Base-by-base conservation (phyloP, 2,797 vertebrate genomes). In the Enteromius argenteus region DNA sequence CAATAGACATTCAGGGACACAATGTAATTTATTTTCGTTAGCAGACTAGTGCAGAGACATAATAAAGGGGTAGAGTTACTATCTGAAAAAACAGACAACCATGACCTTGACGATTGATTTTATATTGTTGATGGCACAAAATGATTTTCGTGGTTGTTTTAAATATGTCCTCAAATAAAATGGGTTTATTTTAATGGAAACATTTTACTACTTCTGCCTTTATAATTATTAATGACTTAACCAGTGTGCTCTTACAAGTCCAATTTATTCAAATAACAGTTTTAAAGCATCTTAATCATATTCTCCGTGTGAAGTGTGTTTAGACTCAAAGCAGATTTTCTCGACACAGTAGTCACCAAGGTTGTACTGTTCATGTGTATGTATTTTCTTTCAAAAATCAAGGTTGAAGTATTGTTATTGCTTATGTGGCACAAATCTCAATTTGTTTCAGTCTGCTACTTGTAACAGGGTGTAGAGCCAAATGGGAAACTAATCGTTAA, bases 91-190 rank as follows among this genome's bases (percentile, higher is more conserved):
- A 76, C 23, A 68, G 44, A 67, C 60, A 67, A 42, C 62, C 73
- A n/a, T 79, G 78, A 79, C 44, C 44, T 49, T 68, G 73, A 77
- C 60, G 67, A 67, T 83, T 83, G 81, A 68, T 83, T 76, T 83
- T 83, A 44, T 42, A 76, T 77, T 15, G 23, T 58, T 68, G 35
- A 68, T 76, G 46, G 62, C 72, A 42, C 17, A 8, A 68, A 83
- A 68, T 68, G 17, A 56, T 76, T 76, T 67, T 14, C 4, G 19
- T 62, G 80, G 68, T 66, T 66, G 58, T 53, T 68, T 74, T 53
- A 66, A 42, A 77, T 21, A 53, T 51, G 42, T 49, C 62, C 60
- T 53, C 78, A 53, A 68, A 68, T 51, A 80, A 79, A 68, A 68
- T 39, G 19, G 42, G 30, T 67, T 68, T 51, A 53, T 17, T 80